Conservation (phyloP, 2,888 invertebrate species). For the Crioceris asparagi region DNA sequence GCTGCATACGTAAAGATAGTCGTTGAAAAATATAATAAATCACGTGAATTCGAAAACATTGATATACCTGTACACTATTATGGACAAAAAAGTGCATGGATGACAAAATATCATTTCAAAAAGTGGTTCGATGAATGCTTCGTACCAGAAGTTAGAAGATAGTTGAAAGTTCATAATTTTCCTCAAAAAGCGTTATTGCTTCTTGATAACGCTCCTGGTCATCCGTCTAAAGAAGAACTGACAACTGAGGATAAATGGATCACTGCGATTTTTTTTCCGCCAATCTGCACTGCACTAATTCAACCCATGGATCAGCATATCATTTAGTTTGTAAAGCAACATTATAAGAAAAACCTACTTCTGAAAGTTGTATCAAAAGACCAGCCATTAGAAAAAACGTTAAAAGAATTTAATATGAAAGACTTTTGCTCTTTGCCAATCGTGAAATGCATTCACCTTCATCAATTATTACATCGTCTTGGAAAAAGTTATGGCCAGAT, state of each 20-base stretch:
- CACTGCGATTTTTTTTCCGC: slow-evolving; percentile 25
- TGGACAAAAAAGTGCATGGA: slow-evolving; percentile 16
- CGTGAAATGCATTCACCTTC: slow-evolving; percentile 22
- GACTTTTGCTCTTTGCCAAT: slow-evolving; percentile 15
- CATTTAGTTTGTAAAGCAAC: slow-evolving; percentile 24
- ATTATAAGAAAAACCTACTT: slow-evolving; percentile 12
- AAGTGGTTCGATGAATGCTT: slow-evolving; percentile 7
- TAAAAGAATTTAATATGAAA: background rate
- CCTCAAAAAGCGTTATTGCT: slow-evolving; percentile 23
- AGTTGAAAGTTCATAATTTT: slow-evolving; percentile 16
- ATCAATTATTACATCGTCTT: slow-evolving; percentile 25
- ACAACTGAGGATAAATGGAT: slow-evolving; percentile 24
- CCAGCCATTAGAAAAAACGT: slow-evolving; percentile 7
- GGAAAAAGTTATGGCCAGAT: slow-evolving; percentile 21
- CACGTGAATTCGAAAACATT: slow-evolving; percentile 10
- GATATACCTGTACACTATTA: slow-evolving; percentile 15
- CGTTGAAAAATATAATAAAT: slow-evolving; percentile 7
- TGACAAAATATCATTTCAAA: slow-evolving; percentile 12
- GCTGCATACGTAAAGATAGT: background rate
- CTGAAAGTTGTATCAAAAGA: slow-evolving; percentile 10
- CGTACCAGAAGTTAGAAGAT: slow-evolving; percentile 23
- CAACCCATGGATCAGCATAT: slow-evolving; percentile 28
- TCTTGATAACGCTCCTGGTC: slow-evolving; percentile 23
- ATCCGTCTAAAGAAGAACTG: slow-evolving; percentile 21
- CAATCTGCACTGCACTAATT: slow-evolving; percentile 22